These are phyloP conservation scores for Asteroscopus sphinx DNA, from an alignment of 2,888 invertebrate species.

Conservation along the genomic window DNA sequence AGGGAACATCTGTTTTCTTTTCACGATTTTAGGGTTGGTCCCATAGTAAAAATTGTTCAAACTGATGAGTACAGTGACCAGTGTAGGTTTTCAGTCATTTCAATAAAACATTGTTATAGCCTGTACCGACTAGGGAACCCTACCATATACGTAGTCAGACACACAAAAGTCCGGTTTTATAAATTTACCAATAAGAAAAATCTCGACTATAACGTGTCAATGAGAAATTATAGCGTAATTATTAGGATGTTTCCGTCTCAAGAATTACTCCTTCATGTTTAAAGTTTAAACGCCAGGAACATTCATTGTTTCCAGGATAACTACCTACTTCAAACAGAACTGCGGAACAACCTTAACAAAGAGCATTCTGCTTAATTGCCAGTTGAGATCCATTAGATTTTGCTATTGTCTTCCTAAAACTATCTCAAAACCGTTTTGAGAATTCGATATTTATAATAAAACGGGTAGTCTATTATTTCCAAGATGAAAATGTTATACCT, in stretches of 20 bases:
- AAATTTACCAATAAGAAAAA: no score
- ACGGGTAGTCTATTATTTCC: background rate
- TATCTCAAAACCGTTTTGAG: conserved; percentile 4
- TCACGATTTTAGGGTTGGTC: no score
- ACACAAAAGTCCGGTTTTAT: no score
- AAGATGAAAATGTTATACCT: no score
- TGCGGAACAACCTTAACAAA: conserved; percentile 29
- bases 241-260: background rate
- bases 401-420: conserved; percentile 24
- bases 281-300: conserved; percentile 8
- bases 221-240: background rate
- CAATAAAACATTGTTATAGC: no score
- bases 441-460: conserved; percentile 9
- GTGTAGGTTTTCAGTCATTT: no score
- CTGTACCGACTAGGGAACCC: no score
- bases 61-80: no score
- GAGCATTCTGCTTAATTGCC: conserved; percentile 29
- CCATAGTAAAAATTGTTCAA: no score
- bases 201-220: no score
- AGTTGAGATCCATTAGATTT: conserved; percentile 36
- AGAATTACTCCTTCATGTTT: conserved; percentile 5
- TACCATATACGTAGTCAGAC: no score
- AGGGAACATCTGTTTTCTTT: no score
- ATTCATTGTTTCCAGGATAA: conserved; percentile 13
- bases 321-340: conserved; percentile 4